These are phyloP conservation scores for Drosophila flavopinicola DNA, from an alignment of 2,888 invertebrate species.

Conservation along the genomic window DNA sequence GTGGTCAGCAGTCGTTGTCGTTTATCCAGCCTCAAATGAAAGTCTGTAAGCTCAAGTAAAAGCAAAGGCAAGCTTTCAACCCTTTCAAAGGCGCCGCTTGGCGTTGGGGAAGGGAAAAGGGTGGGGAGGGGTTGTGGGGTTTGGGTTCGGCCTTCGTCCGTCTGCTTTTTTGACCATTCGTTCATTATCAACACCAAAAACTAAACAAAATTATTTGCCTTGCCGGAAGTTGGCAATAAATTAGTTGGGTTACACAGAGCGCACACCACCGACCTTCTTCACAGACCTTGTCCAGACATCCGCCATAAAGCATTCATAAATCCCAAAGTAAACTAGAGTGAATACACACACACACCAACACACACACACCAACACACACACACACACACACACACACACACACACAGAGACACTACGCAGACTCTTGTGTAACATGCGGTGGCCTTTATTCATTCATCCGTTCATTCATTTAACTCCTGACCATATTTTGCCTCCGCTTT, in stretches of 20 bases:
- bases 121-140: not conserved
- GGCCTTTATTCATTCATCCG: conserved; percentile 80
- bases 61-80: conserved; percentile 38
- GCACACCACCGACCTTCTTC: conserved; percentile 52
- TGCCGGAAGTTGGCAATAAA: conserved; percentile 81
- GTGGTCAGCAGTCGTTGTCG: conserved; percentile 49
- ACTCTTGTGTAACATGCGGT: conserved; percentile 76
- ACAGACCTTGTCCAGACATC: conserved; percentile 76
- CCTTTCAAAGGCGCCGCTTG: conserved; percentile 63
- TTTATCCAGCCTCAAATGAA: conserved; percentile 35
- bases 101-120: not conserved
- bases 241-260: conserved; percentile 70
- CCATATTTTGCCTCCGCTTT: conserved; percentile 56
- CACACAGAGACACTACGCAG: conserved; percentile 30
- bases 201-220: conserved; percentile 81
- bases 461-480: conserved; percentile 75
- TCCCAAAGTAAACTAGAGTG: conserved; percentile 82
- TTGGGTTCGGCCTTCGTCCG: conserved; percentile 22
- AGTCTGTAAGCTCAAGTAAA: conserved; percentile 45
- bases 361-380: conserved; percentile 14
- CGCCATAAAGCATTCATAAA: conserved; percentile 84
- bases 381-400: conserved; percentile 1
- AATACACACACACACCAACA: conserved; percentile 38
- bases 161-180: conserved; percentile 64
- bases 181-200: conserved; percentile 80